These are phyloP conservation scores for Bungarus multicinctus DNA, from an alignment of 2,113 vertebrate species.

Conservation along the genomic window DNA sequence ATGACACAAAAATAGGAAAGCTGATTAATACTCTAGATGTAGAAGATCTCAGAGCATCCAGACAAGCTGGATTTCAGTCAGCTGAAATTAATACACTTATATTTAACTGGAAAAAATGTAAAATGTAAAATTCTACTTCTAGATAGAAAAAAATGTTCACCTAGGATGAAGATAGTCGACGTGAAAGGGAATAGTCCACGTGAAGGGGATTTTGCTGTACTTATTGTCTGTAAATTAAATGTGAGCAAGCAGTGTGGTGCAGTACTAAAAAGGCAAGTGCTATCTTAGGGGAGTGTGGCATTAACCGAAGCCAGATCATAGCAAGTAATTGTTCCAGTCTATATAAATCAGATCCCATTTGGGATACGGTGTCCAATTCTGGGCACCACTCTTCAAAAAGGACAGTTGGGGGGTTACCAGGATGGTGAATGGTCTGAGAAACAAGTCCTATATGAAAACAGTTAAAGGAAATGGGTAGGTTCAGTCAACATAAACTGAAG, in stretches of 20 bases:
- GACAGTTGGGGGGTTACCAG: background rate
- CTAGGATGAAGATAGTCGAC: background rate
- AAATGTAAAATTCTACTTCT: background rate
- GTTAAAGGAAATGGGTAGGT: background rate
- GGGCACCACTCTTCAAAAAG: background rate
- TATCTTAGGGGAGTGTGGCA: background rate
- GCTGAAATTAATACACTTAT: background rate
- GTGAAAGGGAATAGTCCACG: background rate
- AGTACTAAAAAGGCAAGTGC: background rate
- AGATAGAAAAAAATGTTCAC: background rate
- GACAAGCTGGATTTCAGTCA: background rate
- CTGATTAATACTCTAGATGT: background rate
- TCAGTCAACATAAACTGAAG: background rate
- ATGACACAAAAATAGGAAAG: background rate
- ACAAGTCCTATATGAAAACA: background rate
- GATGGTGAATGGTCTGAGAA: background rate
- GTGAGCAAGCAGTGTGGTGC: background rate
- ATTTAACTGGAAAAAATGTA: background rate
- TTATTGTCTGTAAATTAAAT: background rate
- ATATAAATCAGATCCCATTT: background rate
- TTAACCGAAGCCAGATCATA: background rate
- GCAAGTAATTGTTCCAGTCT: background rate
- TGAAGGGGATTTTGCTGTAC: background rate
- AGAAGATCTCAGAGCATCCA: background rate
- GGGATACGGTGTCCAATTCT: background rate